These are phyloP conservation scores for Theonella swinhoei DNA, from an alignment of 37 sponge, comb jelly and placozoan genomes.

Conservation along the genomic window DNA sequence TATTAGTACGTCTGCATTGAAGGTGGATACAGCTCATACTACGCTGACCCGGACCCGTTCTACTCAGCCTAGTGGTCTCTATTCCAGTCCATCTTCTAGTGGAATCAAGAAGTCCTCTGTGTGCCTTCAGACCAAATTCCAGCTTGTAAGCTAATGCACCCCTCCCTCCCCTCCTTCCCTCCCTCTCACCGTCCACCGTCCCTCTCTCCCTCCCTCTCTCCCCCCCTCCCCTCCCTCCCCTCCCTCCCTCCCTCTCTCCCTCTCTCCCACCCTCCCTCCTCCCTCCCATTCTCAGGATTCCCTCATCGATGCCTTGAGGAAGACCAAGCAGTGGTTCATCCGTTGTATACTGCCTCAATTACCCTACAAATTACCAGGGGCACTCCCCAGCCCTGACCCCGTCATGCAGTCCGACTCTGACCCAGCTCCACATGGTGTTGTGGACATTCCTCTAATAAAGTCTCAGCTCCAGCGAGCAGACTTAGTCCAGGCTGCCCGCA, in stretches of 20 bases:
- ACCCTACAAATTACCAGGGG: slow-evolving; percentile 77
- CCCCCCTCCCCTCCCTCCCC: background rate
- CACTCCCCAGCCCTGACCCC: slow-evolving; percentile 46
- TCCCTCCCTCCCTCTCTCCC: too few species aligned
- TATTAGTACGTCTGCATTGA: slow-evolving; percentile 66
- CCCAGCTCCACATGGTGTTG: slow-evolving; percentile 39
- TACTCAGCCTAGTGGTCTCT: slow-evolving; percentile 16
- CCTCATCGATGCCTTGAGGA: slow-evolving; percentile 81
- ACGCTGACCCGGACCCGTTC: slow-evolving; percentile 48
- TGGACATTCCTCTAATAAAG: slow-evolving; percentile 91
- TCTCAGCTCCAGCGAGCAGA: slow-evolving; percentile 85
- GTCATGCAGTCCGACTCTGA: slow-evolving; percentile 15
- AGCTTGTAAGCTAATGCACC: slow-evolving; percentile 75
- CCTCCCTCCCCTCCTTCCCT: background rate
- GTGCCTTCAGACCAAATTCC: slow-evolving; percentile 93
- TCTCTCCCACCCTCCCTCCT: background rate
- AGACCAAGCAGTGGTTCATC: slow-evolving; percentile 90
- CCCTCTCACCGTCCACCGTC: too few species aligned
- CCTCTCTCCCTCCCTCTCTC: background rate
- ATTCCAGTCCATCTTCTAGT: slow-evolving; percentile 34
- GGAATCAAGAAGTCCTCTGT: slow-evolving; percentile 91
- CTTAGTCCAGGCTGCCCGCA: slow-evolving; percentile 88
- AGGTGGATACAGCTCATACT: slow-evolving; percentile 47
- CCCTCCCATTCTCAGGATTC: slow-evolving; percentile 56
- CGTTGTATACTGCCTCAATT: slow-evolving; percentile 89